A percentile compares a stretch with the other conserved stretches of the same genome.
Evolutionary conservation across 2,113 vertebrate genomes (phyloP).

Genomic region (Lepus timidus): DNA sequence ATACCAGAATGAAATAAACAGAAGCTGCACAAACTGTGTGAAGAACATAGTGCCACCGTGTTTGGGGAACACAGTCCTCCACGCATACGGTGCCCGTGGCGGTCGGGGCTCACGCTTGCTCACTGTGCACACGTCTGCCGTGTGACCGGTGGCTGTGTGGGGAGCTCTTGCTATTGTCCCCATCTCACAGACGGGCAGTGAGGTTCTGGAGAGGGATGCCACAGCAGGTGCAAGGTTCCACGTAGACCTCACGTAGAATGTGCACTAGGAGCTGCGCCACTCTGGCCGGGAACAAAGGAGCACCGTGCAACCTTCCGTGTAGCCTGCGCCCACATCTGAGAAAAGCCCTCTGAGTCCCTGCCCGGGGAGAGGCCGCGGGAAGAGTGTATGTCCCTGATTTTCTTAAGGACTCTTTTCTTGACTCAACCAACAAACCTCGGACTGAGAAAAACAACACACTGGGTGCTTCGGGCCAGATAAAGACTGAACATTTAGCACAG

Average conservation of each 20-base stretch:
- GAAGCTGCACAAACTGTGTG: background rate
- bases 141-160: fast-evolving
- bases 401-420: background rate
- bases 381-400: background rate
- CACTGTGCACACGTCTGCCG: no score
- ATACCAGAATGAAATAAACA: background rate
- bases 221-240: no score
- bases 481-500: background rate
- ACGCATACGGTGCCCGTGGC: fast-evolving
- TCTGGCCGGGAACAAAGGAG: background rate
- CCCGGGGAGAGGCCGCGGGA: no score
- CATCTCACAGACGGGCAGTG: background rate
- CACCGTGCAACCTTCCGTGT: background rate
- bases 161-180: background rate
- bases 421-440: background rate
- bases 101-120: background rate
- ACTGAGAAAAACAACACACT: background rate
- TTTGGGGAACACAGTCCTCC: background rate
- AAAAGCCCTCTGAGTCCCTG: background rate
- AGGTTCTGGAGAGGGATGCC: no score
- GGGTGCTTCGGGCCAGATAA: background rate
- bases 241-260: fast-evolving
- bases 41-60: fast-evolving
- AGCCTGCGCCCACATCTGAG: background rate
- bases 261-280: background rate